Evolutionary conservation across 2,797 vertebrate genomes (phyloP).

Genomic region (Rachycentron canadum): DNA sequence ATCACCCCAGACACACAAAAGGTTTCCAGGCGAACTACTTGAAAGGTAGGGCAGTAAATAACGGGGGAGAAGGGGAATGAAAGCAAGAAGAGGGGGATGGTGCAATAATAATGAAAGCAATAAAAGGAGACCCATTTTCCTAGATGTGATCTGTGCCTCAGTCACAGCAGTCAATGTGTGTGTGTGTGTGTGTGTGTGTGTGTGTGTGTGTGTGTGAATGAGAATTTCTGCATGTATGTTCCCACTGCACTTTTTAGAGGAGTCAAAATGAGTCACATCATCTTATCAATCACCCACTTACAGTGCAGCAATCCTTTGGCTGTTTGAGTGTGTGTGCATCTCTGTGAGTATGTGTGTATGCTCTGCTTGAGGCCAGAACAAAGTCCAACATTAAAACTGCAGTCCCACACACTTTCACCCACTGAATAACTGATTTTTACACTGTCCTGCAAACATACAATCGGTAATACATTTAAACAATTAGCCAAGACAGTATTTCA

Average conservation of each 20-base stretch:
- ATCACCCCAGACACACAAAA: slow-evolving; percentile 52
- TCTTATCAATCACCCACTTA: slow-evolving; percentile 78
- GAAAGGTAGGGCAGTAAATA: slow-evolving; percentile 61
- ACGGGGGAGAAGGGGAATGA: slow-evolving; percentile 37
- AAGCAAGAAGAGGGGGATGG: slow-evolving; percentile 48
- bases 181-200: slow-evolving; percentile 11
- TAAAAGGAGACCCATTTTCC: slow-evolving; percentile 70
- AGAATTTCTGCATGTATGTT: slow-evolving; percentile 41
- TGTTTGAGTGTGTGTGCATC: slow-evolving; percentile 2
- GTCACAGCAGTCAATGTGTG: slow-evolving; percentile 43
- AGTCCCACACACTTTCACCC: slow-evolving; percentile 54
- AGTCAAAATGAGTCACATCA: slow-evolving; percentile 78
- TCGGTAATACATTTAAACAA: background rate
- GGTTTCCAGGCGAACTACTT: slow-evolving; percentile 50
- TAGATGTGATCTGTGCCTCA: slow-evolving; percentile 70
- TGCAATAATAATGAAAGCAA: slow-evolving; percentile 74
- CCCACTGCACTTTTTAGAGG: slow-evolving; percentile 60
- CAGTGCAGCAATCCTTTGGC: slow-evolving; percentile 47
- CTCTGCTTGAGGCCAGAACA: slow-evolving; percentile 34
- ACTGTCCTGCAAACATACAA: slow-evolving; percentile 14
- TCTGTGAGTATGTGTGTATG: background rate
- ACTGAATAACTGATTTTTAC: slow-evolving; percentile 26
- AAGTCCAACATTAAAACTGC: slow-evolving; percentile 50
- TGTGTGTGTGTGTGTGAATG: slow-evolving; percentile 17
- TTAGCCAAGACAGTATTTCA: background rate